Evolutionary conservation across 2,888 invertebrate species (phyloP), one percentile per base, ranked within the genome.

Genomic region (Drosophila kanekoi): DNA sequence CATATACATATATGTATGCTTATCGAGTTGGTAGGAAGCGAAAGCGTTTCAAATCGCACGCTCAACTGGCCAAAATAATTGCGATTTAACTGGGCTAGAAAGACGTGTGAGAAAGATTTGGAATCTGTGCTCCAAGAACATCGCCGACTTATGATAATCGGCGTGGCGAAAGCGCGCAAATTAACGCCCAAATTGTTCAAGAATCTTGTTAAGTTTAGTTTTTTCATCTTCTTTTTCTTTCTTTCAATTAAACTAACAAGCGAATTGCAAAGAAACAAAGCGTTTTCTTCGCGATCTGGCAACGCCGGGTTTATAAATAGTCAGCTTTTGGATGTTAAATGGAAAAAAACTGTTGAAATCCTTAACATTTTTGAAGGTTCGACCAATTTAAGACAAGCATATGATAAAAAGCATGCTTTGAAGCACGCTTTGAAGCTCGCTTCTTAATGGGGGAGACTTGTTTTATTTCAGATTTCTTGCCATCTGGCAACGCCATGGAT

Each of bases 21-120:
- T 63, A 70, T 76, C 49, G 47, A 65, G 41, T 58, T 64, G 47
- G 49, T 60, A 70, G 81, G 62, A 79, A 81, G 75, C 81, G 85
- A 85, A 85, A 81, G 81, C 81, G 81, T 74, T 85, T 63, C 64
- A 69, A 75, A 85, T 84, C 79, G 71, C 84, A 83, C 72, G 81
- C 78, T 78, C 75, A 78, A 79, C 63, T 76, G 76, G 59, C 32
- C 54, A 64, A 59, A 74, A 52, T 75, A 70, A 71, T 74, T 54
- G 54, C 66, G 58, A 52, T 71, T 60, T 70, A 70, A 70, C 65
- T 64, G 48, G 58, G 62, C 62, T 44, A 54, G 37, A 47, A 62
- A 45, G n/a, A 47, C 49, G 70, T 64, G 74, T 74, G 75, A 70
- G 71, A 75, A 75, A 70, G 65, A 65, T 65, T 54, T 32, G 28